Percentiles rank a stretch among this genome's conserved stretches.
phyloP scores from a whole-genome alignment of 2,888 invertebrate species.

The Clistopyga incitator region DNA sequence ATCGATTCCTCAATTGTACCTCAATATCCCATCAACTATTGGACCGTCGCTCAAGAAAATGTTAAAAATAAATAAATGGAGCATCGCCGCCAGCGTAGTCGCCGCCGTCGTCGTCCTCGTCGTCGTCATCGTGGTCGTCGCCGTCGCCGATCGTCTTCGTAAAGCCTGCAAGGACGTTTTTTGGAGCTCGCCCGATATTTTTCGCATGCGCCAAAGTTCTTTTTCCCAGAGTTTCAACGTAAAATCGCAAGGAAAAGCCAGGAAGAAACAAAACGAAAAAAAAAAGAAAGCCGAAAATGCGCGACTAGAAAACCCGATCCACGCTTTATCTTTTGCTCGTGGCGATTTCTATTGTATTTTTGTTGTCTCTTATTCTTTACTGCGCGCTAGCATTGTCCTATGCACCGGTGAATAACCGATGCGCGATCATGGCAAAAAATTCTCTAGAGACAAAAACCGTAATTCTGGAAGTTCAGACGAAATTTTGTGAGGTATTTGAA shows the following conservation, averaged over 20 bases:
- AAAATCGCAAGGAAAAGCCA: slow-evolving; percentile 22
- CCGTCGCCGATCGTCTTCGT: slow-evolving; percentile 56
- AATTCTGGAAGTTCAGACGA: background rate
- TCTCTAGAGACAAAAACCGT: background rate
- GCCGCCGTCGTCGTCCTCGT: no score
- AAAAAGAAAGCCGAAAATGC: slow-evolving; percentile 32
- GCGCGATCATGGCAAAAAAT: slow-evolving; percentile 35
- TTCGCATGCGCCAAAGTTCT: slow-evolving; percentile 50
- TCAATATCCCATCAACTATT: slow-evolving; percentile 57
- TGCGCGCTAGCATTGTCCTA: slow-evolving; percentile 35
- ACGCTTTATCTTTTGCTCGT: slow-evolving; percentile 60
- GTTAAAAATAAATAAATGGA: slow-evolving; percentile 49
- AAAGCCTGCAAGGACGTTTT: slow-evolving; percentile 41
- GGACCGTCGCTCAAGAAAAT: slow-evolving; percentile 62
- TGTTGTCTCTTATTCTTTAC: slow-evolving; percentile 38
- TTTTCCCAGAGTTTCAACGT: slow-evolving; percentile 39
- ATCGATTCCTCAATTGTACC: slow-evolving; percentile 33
- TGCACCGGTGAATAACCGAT: slow-evolving; percentile 49
- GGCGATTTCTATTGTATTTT: slow-evolving; percentile 50
- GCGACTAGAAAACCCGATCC: slow-evolving; percentile 54
- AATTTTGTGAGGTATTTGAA: background rate
- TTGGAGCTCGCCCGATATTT: slow-evolving; percentile 48
- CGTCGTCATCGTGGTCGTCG: no score
- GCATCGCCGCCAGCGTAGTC: background rate
- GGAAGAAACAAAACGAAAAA: slow-evolving; percentile 12